Evolutionary conservation across 2,888 invertebrate genomes (phyloP).

Genomic region (Drosophila birchii): DNA sequence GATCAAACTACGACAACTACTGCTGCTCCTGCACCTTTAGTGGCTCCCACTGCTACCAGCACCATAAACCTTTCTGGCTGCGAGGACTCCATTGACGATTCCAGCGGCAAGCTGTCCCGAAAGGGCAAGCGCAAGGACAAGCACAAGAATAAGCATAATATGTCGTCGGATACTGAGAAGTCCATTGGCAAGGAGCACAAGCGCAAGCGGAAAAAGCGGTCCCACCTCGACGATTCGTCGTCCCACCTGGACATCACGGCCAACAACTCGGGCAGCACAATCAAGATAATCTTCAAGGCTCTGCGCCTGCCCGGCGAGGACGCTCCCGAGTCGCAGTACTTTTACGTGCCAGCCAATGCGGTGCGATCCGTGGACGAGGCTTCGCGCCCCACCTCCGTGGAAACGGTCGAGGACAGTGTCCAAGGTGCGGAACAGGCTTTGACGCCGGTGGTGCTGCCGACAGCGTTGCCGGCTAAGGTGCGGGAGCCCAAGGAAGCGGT

Average conservation of each 20-base stretch:
- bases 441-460: conserved; percentile 32
- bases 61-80: conserved; percentile 55
- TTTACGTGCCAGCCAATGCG: conserved; percentile 89
- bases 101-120: conserved; percentile 83
- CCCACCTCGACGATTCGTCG: conserved; percentile 85
- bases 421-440: conserved; percentile 29
- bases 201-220: conserved; percentile 91
- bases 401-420: conserved; percentile 82
- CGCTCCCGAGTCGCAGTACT: conserved; percentile 92
- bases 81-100: conserved; percentile 71
- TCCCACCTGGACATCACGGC: conserved; percentile 44
- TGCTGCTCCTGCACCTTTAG: conserved; percentile 42
- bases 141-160: conserved; percentile 88
- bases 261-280: conserved; percentile 85
- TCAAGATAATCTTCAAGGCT: conserved; percentile 89
- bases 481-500: conserved; percentile 34
- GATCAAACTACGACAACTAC: conserved; percentile 34
- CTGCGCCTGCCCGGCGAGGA: conserved; percentile 86
- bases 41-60: conserved; percentile 51
- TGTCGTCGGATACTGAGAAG: conserved; percentile 85
- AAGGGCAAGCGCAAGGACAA: conserved; percentile 91
- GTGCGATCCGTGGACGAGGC: conserved; percentile 83
- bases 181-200: conserved; percentile 91
- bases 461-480: conserved; percentile 15
- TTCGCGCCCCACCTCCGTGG: conserved; percentile 84